Evolutionary conservation across 1,140 invertebrate species (phyloP), one percentile per base, ranked within the genome.

Genomic region (Ganaspis sp.): DNA sequence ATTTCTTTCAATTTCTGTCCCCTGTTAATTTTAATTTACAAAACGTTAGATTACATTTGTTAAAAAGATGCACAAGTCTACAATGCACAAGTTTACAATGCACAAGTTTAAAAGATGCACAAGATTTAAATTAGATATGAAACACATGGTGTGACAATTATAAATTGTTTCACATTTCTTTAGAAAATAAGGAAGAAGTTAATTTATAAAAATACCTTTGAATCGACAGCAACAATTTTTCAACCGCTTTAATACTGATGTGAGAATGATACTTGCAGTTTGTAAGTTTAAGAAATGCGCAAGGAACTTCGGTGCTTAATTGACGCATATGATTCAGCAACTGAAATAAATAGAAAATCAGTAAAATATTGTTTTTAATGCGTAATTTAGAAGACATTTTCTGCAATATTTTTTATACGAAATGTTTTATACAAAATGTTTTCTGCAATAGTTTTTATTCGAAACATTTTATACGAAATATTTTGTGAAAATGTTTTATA

Each of bases 1-100:
- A 94, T 90, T 77, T 92, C 88, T 8, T 90, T 87, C 4, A 94
- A 84, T 70, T 92, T 92, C 75, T 92, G 91, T n/a, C 93, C 91
- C 77, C 92, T 92, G 49, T n/a, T 83, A 86, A 42, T 83, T 75
- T 58, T 64, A 29, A 64, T 17, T 49, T 19, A 49, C 29, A 49
- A 49, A n/a, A 17, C 75, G 17, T 0, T 40, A 58, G 42, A 26
- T 37, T 58, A 54, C 38, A 34, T 8, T 17, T 53, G 15, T 49
- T n/a, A 8, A 49, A 17, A 49, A 49, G 45, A 17, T 17, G 17
- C 2, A 34, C 6, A 34, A 34, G 6, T 6, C 29, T 34, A 34
- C 29, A n/a, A n/a, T n/a, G n/a, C n/a, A n/a, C n/a, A n/a, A n/a
- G n/a, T n/a, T n/a, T n/a, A n/a, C n/a, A n/a, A n/a, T n/a, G n/a